These are phyloP conservation scores for Drosophila greeni DNA, from an alignment of 2,888 invertebrate species.

Conservation along the genomic window DNA sequence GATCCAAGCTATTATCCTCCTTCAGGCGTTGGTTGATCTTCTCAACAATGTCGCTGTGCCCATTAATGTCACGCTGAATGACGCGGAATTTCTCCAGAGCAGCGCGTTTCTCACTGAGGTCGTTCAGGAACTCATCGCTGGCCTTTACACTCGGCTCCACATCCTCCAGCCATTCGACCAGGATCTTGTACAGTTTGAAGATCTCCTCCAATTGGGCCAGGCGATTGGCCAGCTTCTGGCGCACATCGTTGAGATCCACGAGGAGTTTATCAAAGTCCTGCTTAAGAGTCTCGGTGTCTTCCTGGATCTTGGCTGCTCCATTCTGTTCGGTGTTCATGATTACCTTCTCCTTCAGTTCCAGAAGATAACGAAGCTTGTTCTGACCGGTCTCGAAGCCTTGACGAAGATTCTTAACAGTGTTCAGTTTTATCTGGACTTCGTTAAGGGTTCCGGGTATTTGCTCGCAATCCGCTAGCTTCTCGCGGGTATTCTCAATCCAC, in stretches of 20 bases:
- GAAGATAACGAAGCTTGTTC: slow-evolving; percentile 88
- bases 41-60: slow-evolving; percentile 88
- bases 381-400: slow-evolving; percentile 96
- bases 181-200: slow-evolving; percentile 88
- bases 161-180: slow-evolving; percentile 93
- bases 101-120: slow-evolving; percentile 93
- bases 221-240: slow-evolving; percentile 86
- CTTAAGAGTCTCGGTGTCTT: slow-evolving; percentile 92
- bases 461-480: slow-evolving; percentile 89
- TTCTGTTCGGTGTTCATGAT: slow-evolving; percentile 94
- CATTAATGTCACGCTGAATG: slow-evolving; percentile 88
- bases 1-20: slow-evolving; percentile 84
- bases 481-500: slow-evolving; percentile 93
- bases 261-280: slow-evolving; percentile 93
- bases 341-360: slow-evolving; percentile 95
- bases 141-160: slow-evolving; percentile 88
- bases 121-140: slow-evolving; percentile 87
- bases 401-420: slow-evolving; percentile 91
- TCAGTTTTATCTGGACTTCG: slow-evolving; percentile 91
- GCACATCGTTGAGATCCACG: slow-evolving; percentile 88
- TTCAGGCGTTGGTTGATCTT: slow-evolving; percentile 86
- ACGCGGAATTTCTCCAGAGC: slow-evolving; percentile 92
- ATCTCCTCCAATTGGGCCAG: slow-evolving; percentile 91
- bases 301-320: slow-evolving; percentile 93
- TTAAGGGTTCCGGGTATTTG: slow-evolving; percentile 88